Conservation (phyloP, 2,113 vertebrate species). For the Arenaria interpres region DNA sequence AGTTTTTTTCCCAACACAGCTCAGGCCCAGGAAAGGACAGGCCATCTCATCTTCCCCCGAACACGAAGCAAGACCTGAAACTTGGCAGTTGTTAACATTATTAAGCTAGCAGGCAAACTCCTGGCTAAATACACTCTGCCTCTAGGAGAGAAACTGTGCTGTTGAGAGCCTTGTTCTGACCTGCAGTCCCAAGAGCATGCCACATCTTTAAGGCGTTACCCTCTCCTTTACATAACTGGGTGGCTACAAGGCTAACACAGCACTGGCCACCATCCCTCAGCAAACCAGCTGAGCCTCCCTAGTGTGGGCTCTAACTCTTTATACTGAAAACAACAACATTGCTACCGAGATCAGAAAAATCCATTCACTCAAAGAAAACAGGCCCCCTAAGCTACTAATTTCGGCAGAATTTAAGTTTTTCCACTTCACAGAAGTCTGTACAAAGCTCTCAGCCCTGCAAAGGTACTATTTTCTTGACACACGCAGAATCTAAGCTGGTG, state of each 20-base stretch:
- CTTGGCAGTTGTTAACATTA: not conserved
- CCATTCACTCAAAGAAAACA: not conserved
- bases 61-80: not conserved
- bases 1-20: not conserved
- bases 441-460: not conserved
- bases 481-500: not conserved
- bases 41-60: not conserved
- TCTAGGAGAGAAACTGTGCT: not conserved
- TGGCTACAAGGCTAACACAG: not conserved
- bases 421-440: not conserved
- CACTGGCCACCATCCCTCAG: not conserved
- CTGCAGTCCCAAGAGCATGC: not conserved
- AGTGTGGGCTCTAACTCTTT: not conserved
- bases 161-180: not conserved
- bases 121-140: not conserved
- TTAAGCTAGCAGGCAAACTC: not conserved
- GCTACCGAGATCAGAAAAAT: not conserved
- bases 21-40: not conserved
- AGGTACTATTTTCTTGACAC: not conserved
- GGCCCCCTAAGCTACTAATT: not conserved
- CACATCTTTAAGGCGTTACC: not conserved
- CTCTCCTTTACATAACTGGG: not conserved
- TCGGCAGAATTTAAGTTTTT: not conserved
- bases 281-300: not conserved
- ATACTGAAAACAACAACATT: not conserved